A percentile compares a stretch with the other conserved stretches of the same genome.
phyloP scores from a whole-genome alignment of 2,888 invertebrate genomes.

The Deilephila porcellus region DNA sequence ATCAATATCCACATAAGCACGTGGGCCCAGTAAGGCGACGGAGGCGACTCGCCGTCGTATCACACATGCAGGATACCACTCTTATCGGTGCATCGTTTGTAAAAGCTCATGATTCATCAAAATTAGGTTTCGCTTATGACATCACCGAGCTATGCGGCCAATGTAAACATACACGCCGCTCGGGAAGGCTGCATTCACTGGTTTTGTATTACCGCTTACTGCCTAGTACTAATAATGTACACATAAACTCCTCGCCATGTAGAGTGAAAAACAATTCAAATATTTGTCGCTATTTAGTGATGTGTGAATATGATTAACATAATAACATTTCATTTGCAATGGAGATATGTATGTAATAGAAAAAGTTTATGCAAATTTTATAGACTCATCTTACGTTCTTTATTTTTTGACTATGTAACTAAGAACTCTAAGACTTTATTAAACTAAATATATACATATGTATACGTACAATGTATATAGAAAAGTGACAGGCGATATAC shows the following conservation, averaged over 20 bases:
- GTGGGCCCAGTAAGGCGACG: constrained; percentile 69
- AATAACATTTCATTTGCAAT: constrained; percentile 13
- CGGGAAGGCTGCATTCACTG: constrained; percentile 32
- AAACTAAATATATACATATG: too few species aligned
- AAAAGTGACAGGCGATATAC: too few species aligned
- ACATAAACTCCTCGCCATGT: constrained; percentile 38
- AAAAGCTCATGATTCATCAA: constrained; percentile 81
- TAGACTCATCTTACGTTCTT: too few species aligned
- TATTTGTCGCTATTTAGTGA: constrained; percentile 46
- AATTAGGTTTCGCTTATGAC: constrained; percentile 77
- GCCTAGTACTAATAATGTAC: constrained; percentile 35
- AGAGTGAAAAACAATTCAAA: constrained; percentile 45
- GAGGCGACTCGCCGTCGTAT: constrained; percentile 56
- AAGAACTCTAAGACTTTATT: too few species aligned
- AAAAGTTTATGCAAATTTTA: not conserved
- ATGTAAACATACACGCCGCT: constrained; percentile 59
- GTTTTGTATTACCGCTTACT: constrained; percentile 39
- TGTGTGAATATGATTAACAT: constrained; percentile 39
- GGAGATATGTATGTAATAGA: not conserved
- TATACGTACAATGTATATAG: too few species aligned
- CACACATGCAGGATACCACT: constrained; percentile 65
- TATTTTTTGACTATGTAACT: too few species aligned
- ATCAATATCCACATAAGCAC: constrained; percentile 78
- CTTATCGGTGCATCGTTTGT: constrained; percentile 80
- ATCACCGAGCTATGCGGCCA: constrained; percentile 70